Evolutionary conservation across 2,888 invertebrate species (phyloP).

Genomic region (Achlya flavicornis): DNA sequence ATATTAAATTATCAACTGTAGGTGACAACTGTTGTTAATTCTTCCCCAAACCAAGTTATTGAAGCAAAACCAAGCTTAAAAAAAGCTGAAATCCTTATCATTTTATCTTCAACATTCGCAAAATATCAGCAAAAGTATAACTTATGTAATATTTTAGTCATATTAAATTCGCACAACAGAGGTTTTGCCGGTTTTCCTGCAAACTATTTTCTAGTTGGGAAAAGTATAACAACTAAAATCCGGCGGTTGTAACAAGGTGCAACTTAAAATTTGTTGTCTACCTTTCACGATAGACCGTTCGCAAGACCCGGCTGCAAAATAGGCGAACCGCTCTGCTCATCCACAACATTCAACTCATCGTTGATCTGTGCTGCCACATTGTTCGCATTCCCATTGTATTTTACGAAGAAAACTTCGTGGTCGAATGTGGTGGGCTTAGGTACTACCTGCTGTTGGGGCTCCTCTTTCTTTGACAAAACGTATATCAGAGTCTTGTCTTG

Average conservation of each 20-base stretch:
- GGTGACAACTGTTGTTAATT: too few relatives aligned
- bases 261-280: not conserved
- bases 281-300: slow-evolving; percentile 28
- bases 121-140: too few relatives aligned
- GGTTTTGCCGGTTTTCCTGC: not conserved
- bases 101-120: too few relatives aligned
- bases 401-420: slow-evolving; percentile 90
- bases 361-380: slow-evolving; percentile 32
- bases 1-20: too few relatives aligned
- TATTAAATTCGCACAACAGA: not conserved
- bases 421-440: slow-evolving; percentile 58
- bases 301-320: slow-evolving; percentile 36
- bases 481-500: slow-evolving; percentile 89
- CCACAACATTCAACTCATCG: slow-evolving; percentile 27
- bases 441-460: slow-evolving; percentile 71
- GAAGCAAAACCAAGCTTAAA: too few relatives aligned
- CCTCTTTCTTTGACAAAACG: slow-evolving; percentile 88
- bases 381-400: slow-evolving; percentile 62
- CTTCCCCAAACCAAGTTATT: too few relatives aligned
- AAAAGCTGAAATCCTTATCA: too few relatives aligned
- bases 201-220: not conserved
- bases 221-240: not conserved
- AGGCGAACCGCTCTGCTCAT: slow-evolving; percentile 27
- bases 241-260: not conserved
- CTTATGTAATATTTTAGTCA: too few relatives aligned